Percentiles rank a stretch among this genome's conserved stretches.
Conservation (phyloP, 1,140 invertebrate species). For the Drosophila cardini region DNA sequence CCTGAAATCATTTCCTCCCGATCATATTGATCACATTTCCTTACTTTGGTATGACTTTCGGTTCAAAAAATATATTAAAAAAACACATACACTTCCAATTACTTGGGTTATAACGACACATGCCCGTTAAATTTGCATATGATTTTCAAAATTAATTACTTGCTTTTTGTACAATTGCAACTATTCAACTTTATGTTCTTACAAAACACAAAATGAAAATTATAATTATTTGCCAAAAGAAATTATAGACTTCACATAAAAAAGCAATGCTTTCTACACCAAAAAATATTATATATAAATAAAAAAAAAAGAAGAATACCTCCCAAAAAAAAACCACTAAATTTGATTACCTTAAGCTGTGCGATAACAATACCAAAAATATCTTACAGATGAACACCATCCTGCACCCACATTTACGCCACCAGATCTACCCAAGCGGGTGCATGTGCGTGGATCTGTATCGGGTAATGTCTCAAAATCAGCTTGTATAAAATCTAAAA, state of each 20-base stretch:
- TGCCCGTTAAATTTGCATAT: conserved; percentile 55
- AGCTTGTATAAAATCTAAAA: conserved; percentile 36
- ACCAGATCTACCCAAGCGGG: conserved; percentile 98
- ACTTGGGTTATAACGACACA: conserved; percentile 34
- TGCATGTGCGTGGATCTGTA: conserved; percentile 96
- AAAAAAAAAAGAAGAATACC: conserved; percentile 13
- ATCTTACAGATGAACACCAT: conserved; percentile 97
- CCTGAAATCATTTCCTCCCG: conserved; percentile 56
- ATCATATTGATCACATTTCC: conserved; percentile 54
- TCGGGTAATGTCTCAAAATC: conserved; percentile 79
- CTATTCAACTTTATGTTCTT: conserved; percentile 34
- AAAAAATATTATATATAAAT: conserved; percentile 13
- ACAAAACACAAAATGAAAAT: conserved; percentile 51
- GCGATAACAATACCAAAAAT: conserved; percentile 78
- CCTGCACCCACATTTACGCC: conserved; percentile 97
- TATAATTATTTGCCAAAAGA: conserved; percentile 34
- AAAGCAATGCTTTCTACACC: conserved; percentile 49
- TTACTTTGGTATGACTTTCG: conserved; percentile 35
- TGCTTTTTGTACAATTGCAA: conserved; percentile 55
- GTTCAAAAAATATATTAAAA: conserved; percentile 9
- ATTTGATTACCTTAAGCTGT: conserved; percentile 62
- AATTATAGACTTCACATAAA: conserved; percentile 66
- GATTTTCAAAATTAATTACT: conserved; percentile 56
- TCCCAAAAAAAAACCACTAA: conserved; percentile 43
- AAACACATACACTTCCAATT: conserved; percentile 25